Evolutionary conservation across 2,888 invertebrate species (phyloP).

Genomic region (Drosophila nigricruria): DNA sequence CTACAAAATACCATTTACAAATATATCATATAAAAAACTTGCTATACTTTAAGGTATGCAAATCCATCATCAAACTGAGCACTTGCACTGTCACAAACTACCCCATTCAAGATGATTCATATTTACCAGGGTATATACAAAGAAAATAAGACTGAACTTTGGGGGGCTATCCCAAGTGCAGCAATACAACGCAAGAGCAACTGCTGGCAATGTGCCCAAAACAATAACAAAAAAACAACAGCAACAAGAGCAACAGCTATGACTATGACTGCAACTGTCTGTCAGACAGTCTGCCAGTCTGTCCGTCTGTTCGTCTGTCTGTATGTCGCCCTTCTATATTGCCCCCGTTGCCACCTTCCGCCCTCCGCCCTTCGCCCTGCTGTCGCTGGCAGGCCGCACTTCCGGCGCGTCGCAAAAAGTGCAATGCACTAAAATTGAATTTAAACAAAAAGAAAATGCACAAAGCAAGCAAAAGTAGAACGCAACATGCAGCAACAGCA

Average conservation of each 20-base stretch:
- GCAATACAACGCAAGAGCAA: slow-evolving; percentile 46
- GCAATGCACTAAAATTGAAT: slow-evolving; percentile 80
- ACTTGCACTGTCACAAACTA: too few relatives aligned
- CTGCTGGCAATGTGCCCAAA: slow-evolving; percentile 64
- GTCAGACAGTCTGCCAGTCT: slow-evolving; percentile 51
- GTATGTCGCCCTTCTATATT: slow-evolving; percentile 37
- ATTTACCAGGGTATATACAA: slow-evolving; percentile 6
- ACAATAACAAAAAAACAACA: slow-evolving; percentile 27
- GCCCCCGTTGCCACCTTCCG: slow-evolving; percentile 29
- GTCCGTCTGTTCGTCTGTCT: slow-evolving; percentile 47
- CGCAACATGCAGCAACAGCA: slow-evolving; percentile 23
- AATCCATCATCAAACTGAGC: too few relatives aligned
- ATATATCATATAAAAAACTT: too few relatives aligned
- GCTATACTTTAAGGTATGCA: too few relatives aligned
- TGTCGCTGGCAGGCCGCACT: slow-evolving; percentile 59
- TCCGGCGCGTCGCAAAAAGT: slow-evolving; percentile 75
- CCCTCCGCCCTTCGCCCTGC: too few relatives aligned
- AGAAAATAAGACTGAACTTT: slow-evolving; percentile 1
- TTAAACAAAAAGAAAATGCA: slow-evolving; percentile 69
- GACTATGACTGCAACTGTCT: slow-evolving; percentile 58
- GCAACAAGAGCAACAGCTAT: slow-evolving; percentile 22
- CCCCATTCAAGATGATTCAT: background rate
- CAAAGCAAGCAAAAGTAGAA: slow-evolving; percentile 55
- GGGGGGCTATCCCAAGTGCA: slow-evolving; percentile 31
- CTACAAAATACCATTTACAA: too few relatives aligned